A percentile compares a stretch with the other conserved stretches of the same genome.
These are phyloP conservation scores for Todiramphus saurophagus DNA, from an alignment of 2,113 vertebrate species.

Conservation along the genomic window DNA sequence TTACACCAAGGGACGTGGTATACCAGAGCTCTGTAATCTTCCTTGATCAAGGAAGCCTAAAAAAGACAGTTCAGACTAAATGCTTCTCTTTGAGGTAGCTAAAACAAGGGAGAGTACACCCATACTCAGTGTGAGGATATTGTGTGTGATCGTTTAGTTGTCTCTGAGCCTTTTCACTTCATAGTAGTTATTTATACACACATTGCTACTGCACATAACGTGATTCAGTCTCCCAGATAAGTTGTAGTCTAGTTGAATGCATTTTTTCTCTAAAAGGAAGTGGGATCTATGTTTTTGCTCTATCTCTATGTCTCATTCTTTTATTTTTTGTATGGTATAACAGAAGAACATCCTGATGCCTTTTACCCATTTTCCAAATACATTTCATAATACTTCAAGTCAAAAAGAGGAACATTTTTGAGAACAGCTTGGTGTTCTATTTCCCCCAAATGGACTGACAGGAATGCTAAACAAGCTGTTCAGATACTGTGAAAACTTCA, in stretches of 20 bases:
- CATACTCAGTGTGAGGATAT: not conserved
- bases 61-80: not conserved
- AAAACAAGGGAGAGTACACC: not conserved
- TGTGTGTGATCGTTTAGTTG: not conserved
- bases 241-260: not conserved
- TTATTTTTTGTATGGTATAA: not conserved
- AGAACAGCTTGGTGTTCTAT: not conserved
- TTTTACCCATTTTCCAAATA: not conserved
- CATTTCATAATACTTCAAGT: not conserved
- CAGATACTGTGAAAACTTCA: not conserved
- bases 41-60: not conserved
- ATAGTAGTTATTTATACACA: not conserved
- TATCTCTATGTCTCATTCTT: not conserved
- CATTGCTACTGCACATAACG: not conserved
- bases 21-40: not conserved
- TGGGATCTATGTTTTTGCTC: not conserved
- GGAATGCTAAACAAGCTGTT: not conserved
- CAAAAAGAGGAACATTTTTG: not conserved
- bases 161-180: not conserved
- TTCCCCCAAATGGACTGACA: not conserved
- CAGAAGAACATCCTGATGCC: not conserved
- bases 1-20: not conserved
- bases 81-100: not conserved
- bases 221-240: not conserved
- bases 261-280: not conserved